A percentile compares a stretch with the other conserved stretches of the same genome.
These are phyloP conservation scores for Mythimna loreyi DNA, from an alignment of 2,888 invertebrate species.

Conservation along the genomic window DNA sequence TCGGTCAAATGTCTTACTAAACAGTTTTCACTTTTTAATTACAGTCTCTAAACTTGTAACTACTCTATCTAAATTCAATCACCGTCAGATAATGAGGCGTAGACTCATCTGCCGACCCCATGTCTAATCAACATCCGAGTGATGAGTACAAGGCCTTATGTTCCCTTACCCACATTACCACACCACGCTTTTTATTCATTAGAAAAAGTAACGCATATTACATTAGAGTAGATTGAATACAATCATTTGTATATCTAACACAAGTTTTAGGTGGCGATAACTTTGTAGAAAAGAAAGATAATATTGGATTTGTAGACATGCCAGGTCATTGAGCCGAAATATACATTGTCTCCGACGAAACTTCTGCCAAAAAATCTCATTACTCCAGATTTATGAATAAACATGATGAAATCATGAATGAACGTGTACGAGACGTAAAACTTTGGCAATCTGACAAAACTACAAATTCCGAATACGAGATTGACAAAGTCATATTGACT, in stretches of 20 bases:
- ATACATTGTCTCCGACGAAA: constrained; percentile 32
- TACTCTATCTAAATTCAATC: constrained; percentile 79
- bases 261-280: constrained; percentile 6
- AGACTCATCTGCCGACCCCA: constrained; percentile 74
- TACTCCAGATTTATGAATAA: constrained; percentile 56
- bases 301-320: constrained; percentile 20
- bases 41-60: constrained; percentile 45
- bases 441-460: constrained; percentile 55
- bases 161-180: constrained; percentile 43
- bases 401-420: constrained; percentile 62
- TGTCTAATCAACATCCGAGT: constrained; percentile 73
- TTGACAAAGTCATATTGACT: constrained; percentile 26
- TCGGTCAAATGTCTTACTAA: constrained; percentile 19
- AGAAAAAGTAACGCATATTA: constrained; percentile 46
- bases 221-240: constrained; percentile 16
- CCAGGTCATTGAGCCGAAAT: constrained; percentile 44
- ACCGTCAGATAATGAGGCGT: constrained; percentile 75
- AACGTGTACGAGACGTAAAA: constrained; percentile 41
- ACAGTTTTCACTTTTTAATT: constrained; percentile 42
- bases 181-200: constrained; percentile 53
- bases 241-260: constrained; percentile 25
- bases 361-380: constrained; percentile 20
- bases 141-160: constrained; percentile 58
- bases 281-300: constrained; percentile 19
- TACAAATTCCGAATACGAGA: constrained; percentile 19